phyloP scores from a whole-genome alignment of 2,888 invertebrate genomes.

The Apocheima hispidaria region DNA sequence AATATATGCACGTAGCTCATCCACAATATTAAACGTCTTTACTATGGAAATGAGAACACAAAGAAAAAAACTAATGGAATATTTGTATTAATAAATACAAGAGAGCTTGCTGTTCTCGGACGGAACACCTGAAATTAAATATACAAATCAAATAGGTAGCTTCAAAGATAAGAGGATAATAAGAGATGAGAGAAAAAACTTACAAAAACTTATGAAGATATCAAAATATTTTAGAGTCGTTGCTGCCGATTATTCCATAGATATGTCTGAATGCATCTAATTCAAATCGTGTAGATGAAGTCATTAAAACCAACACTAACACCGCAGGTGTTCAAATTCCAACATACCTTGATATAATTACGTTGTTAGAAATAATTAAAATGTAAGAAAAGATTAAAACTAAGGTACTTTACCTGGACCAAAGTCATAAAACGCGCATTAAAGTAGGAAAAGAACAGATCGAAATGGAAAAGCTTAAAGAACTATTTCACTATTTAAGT shows the following conservation, averaged over 20 bases:
- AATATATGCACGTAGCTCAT: constrained; percentile 21
- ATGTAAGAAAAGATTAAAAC: constrained; percentile 15
- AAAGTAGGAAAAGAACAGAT: neutral
- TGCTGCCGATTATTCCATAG: neutral
- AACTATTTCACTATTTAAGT: constrained; percentile 11
- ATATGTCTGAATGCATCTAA: neutral
- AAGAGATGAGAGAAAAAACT: no score
- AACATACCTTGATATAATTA: constrained; percentile 4
- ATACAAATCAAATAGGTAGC: neutral
- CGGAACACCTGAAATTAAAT: neutral
- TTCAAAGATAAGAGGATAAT: no score
- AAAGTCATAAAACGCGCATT: neutral
- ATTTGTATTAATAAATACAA: neutral
- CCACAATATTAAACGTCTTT: constrained; percentile 12
- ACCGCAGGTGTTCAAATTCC: neutral
- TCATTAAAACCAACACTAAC: neutral
- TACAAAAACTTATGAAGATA: neutral
- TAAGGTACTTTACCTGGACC: neutral
- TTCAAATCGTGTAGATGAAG: neutral
- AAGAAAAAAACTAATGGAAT: neutral
- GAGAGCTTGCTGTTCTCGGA: neutral
- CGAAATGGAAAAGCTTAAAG: neutral
- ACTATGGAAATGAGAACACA: neutral
- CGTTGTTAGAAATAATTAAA: constrained; percentile 10
- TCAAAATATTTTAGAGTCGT: neutral